Evolutionary conservation across 2,113 vertebrate genomes (phyloP).

Genomic region (Corythaixoides concolor): DNA sequence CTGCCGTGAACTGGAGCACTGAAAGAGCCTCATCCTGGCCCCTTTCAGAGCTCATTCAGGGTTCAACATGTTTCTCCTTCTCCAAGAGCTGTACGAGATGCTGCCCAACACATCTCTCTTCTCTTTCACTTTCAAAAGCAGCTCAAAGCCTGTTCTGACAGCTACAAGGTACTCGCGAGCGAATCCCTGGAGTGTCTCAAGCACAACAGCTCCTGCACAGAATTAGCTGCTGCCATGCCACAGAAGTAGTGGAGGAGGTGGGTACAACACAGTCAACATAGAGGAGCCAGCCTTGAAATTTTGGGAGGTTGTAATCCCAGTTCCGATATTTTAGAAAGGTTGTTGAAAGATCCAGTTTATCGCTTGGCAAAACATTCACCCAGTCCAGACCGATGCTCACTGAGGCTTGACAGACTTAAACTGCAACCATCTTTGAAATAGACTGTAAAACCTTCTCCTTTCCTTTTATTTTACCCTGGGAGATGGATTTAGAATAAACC

Average conservation of each 20-base stretch:
- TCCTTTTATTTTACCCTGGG: neutral
- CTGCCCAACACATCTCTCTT: neutral
- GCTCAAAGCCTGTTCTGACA: neutral
- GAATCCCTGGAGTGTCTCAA: neutral
- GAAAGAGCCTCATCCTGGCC: rapidly evolving
- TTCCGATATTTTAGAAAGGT: neutral
- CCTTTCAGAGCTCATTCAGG: neutral
- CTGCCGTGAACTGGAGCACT: neutral
- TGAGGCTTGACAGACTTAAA: neutral
- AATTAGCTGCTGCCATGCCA: neutral
- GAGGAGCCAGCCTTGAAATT: neutral
- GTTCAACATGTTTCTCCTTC: neutral
- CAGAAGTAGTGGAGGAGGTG: rapidly evolving
- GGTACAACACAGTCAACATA: rapidly evolving
- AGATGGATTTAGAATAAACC: neutral
- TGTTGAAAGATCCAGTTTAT: neutral
- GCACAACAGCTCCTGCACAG: rapidly evolving
- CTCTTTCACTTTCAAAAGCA: neutral
- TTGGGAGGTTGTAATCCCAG: neutral
- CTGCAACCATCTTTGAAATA: neutral
- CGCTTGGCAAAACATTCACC: neutral
- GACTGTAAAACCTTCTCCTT: neutral
- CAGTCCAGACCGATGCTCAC: neutral
- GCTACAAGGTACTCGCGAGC: rapidly evolving
- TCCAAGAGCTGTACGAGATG: rapidly evolving